Base-by-base conservation (phyloP, 37 sponge, comb jelly and placozoan species). In the Geodia barretti region DNA sequence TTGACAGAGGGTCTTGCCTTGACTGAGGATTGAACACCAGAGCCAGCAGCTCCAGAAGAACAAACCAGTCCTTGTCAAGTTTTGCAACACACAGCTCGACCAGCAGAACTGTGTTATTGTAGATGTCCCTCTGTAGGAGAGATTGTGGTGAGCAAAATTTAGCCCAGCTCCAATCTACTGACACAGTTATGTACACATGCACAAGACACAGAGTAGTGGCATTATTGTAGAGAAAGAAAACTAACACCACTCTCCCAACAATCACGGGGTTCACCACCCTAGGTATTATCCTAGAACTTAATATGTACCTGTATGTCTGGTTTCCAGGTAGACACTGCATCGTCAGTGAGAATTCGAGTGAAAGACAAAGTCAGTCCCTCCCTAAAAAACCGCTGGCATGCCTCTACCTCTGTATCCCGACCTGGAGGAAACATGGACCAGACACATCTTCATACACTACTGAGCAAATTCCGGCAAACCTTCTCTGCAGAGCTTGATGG, bases 241-340 rank as follows among this genome's bases (percentile, higher is more conserved):
- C n/a, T n/a, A n/a, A n/a, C n/a, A n/a, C n/a, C n/a, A n/a, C n/a
- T n/a, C n/a, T n/a, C n/a, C n/a, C n/a, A n/a, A n/a, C n/a, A n/a
- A n/a, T n/a, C n/a, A n/a, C n/a, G n/a, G n/a, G n/a, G n/a, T n/a
- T n/a, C n/a, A n/a, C n/a, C 14, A 47, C 54, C 54, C 14, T 47
- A 47, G 14, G 54, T n/a, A 47, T 47, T 47, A 7, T 47, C 54
- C n/a, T 47, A 7, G 54, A 47, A 14, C 14, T 14, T 17, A 17
- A 14, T 47, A 14, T 78, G 29, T 33, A 96, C 97, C 87, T 98
- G 98, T 70, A 98, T 98, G 39, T 98, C 97, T 40, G 92, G 86
- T 24, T 96, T 96, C 98, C 98, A 98, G 26, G 86, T 85, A 41
- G 81, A 86, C 29, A 98, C 97, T 54, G 98, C 98, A 64, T 93